These are phyloP conservation scores for Falco rusticolus DNA, from an alignment of 2,797 vertebrate species.

Conservation along the genomic window DNA sequence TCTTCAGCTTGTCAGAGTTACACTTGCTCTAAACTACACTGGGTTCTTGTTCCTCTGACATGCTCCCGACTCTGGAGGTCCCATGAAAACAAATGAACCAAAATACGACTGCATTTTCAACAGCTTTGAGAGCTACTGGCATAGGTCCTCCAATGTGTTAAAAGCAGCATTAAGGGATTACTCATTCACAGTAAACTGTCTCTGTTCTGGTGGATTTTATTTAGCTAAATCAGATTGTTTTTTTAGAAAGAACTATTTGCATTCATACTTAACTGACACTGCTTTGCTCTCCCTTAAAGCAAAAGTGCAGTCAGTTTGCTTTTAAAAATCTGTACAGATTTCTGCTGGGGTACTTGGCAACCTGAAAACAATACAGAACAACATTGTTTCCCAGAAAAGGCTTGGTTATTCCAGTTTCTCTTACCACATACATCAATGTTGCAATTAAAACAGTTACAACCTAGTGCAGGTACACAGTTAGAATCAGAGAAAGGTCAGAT, in stretches of 20 bases:
- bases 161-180: not conserved
- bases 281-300: not conserved
- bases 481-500: not conserved
- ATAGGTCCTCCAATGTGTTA: not conserved
- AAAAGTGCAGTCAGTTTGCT: not conserved
- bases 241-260: not conserved
- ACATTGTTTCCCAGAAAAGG: not conserved
- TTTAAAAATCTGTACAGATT: not conserved
- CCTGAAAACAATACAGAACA: not conserved
- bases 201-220: not conserved
- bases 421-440: not conserved
- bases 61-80: rapidly evolving
- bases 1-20: not conserved
- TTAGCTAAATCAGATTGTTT: not conserved
- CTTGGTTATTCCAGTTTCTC: not conserved
- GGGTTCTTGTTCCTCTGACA: not conserved
- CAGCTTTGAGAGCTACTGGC: not conserved
- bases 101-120: not conserved
- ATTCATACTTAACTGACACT: not conserved
- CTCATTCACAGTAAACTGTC: not conserved
- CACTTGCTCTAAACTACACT: not conserved
- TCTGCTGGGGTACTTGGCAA: not conserved
- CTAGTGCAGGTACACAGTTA: not conserved
- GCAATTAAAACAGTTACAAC: not conserved
- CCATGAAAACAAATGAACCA: not conserved